Conservation (phyloP, 1,140 invertebrate genomes). For the Pachyrhynchus sulphureomaculatus region DNA sequence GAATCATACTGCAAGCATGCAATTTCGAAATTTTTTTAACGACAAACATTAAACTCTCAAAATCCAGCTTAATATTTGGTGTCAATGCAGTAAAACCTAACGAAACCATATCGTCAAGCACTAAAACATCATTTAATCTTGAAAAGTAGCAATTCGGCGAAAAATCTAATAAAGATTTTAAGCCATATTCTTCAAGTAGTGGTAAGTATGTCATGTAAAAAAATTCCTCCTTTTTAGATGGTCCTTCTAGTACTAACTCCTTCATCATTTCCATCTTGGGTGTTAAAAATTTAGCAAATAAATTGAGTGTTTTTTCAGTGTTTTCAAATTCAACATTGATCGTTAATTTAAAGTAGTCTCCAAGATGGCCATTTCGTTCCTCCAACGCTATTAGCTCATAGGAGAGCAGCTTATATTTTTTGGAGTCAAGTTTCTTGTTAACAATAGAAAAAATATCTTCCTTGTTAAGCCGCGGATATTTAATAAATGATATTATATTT, state of each 20-base stretch:
- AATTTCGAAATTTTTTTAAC: slow-evolving; percentile 32
- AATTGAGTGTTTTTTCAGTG: background rate
- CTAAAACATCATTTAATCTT: slow-evolving; percentile 16
- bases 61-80: slow-evolving; percentile 10
- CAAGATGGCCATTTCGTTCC: slow-evolving; percentile 27
- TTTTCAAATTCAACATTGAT: background rate
- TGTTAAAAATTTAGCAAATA: slow-evolving; percentile 32
- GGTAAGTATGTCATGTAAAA: slow-evolving; percentile 28
- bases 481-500: slow-evolving; percentile 1
- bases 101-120: slow-evolving; percentile 29
- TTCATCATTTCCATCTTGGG: slow-evolving; percentile 3
- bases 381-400: slow-evolving; percentile 14
- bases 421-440: slow-evolving; percentile 5
- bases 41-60: slow-evolving; percentile 13
- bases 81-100: slow-evolving; percentile 18
- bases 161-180: slow-evolving; percentile 21
- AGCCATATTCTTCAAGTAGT: slow-evolving; percentile 1
- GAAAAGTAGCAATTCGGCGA: slow-evolving; percentile 24
- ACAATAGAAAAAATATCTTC: slow-evolving; percentile 23
- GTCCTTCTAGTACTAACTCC: background rate
- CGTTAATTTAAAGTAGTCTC: slow-evolving; percentile 30
- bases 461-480: slow-evolving; percentile 6
- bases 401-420: background rate
- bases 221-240: slow-evolving; percentile 31
- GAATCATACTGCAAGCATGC: slow-evolving; percentile 32